A percentile compares a stretch with the other conserved stretches of the same genome.
Evolutionary conservation across 1,140 invertebrate species (phyloP).

Genomic region (Leptonema lineaticorne): DNA sequence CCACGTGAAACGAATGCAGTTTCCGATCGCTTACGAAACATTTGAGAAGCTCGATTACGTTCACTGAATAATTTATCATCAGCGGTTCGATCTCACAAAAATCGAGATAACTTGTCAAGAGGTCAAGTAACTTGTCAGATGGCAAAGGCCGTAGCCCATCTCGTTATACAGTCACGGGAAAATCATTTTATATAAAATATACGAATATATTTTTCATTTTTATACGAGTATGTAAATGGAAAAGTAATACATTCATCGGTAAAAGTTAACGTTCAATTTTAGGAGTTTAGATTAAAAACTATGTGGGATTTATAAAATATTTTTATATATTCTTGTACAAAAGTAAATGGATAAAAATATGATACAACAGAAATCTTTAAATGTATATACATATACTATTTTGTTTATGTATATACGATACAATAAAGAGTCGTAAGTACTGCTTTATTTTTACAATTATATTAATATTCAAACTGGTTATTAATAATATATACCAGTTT

Average conservation of each 20-base stretch:
- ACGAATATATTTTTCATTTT: not conserved
- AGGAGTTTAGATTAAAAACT: too few species aligned
- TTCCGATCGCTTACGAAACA: too few species aligned
- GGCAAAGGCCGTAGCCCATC: not conserved
- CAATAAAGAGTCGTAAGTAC: too few species aligned
- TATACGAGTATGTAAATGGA: not conserved
- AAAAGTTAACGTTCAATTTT: too few species aligned
- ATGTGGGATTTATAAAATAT: too few species aligned
- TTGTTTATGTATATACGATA: too few species aligned
- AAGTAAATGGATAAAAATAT: too few species aligned
- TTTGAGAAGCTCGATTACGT: not conserved
- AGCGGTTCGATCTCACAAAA: constrained; percentile 13
- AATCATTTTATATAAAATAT: too few species aligned
- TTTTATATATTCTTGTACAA: too few species aligned
- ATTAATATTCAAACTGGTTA: not conserved
- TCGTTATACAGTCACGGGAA: constrained; percentile 2
- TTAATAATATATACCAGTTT: not conserved
- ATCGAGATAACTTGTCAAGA: constrained; percentile 11
- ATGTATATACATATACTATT: not conserved
- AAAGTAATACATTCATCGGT: not conserved
- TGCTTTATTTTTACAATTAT: too few species aligned
- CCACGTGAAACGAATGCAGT: too few species aligned
- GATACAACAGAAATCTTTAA: not conserved
- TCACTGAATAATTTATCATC: constrained; percentile 7
- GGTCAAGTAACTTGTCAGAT: constrained; percentile 19